Base-by-base conservation (phyloP, 2,888 invertebrate genomes). In the Hypomecis punctinalis region DNA sequence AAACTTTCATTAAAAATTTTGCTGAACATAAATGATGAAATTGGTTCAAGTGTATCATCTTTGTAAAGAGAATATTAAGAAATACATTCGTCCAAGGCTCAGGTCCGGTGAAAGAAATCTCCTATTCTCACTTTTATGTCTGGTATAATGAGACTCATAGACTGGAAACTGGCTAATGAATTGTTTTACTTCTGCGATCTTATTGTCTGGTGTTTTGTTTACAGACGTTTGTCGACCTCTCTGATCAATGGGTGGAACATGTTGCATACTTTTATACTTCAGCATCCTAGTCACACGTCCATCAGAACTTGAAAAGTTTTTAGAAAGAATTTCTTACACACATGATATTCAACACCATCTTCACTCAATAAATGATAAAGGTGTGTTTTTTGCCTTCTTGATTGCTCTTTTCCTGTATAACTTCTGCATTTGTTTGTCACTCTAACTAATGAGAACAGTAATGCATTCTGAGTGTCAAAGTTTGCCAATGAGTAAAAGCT, bases 401-500 rank as follows among this genome's bases (percentile, higher is more conserved):
- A 63, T 48, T 63, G 47, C 42, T 63, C 54, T 63, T 45, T 54
- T 63, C 59, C 59, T 53, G 54, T 63, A 42, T 58, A 63, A 54
- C 59, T 63, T 49, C 59, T 63, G 59, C 54, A 59, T 63, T 54
- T 63, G 54, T 59, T 63, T 59, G 48, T 63, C 59, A 54, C 63
- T 59, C 59, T 63, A 59, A 63, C 59, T 63, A 59, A 59, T 58
- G 59, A 58, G 59, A 59, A 63, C 59, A 63, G 48, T 59, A 63
- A 63, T 59, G 59, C 63, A 63, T 63, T 63, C 53, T 63, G 63
- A 53, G 47, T 63, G 54, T 63, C 63, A 54, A 63, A 63, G 48
- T 63, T 59, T 53, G 63, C 63, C 58, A 63, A 59, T 59, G 63
- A 47, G 53, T 63, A 63, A 63, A 59, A 63, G 63, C 63, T 63